Base-by-base conservation (phyloP, 2,888 invertebrate species). In the Globia sparganii region DNA sequence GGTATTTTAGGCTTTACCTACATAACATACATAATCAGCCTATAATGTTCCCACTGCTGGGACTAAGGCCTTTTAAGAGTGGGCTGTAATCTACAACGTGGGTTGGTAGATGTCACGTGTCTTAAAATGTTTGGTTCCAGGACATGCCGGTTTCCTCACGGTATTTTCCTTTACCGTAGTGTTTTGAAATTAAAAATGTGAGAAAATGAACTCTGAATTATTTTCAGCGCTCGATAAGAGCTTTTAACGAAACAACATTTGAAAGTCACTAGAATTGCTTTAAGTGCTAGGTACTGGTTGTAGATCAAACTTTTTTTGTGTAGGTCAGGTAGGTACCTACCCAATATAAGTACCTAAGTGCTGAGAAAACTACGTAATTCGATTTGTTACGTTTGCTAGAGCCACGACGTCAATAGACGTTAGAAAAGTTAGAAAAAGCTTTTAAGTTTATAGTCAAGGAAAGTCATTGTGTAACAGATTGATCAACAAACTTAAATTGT, bases 221-320 rank as follows among this genome's bases (percentile, higher is more conserved):
- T 56, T 61, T 66, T 56, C 8, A 46, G 25, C 1, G 31, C 13
- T 43, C 49, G 21, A 59, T 64, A 83, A 72, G 61, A 59, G 72
- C 72, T 78, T 83, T 83, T 78, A 68, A 46, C 62, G n/a, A 53
- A 68, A 72, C 53, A 67, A 78, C 46, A 70, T 58, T 15, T 40
- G 0, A 28, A 78, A 69, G n/a, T 59, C 28, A 78, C 28, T 68
- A 53, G 6, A 77, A 83, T 71, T 53, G 34, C 66, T 83, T 59
- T 64, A 40, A 72, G 62, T 68, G 83, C 70, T 43, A 43, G 34
- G 34, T 49, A 58, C 5, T 62, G 65, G 71, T 65, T 68, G 53
- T 40, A 56, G 49, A 34, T 34, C 58, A 56, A 77, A 49, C 46
- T 49, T 58, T 68, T 40, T 49, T 81, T 40, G 37, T 37, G 11